A percentile compares a stretch with the other conserved stretches of the same genome.
These are phyloP conservation scores for Macropus fuliginosus DNA, from an alignment of 2,797 vertebrate genomes.

Conservation along the genomic window DNA sequence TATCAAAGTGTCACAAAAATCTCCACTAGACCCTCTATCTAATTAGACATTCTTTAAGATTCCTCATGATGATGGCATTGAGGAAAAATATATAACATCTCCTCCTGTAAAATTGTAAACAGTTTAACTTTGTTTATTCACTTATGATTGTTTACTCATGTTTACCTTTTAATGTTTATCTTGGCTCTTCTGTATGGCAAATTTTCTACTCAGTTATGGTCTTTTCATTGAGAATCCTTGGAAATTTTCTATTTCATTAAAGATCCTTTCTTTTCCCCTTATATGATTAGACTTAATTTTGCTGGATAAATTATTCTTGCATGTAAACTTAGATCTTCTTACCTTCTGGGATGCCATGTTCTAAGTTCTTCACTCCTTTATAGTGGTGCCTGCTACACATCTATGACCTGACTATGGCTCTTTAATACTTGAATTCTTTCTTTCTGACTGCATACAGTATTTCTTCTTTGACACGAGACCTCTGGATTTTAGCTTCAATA, in stretches of 20 bases:
- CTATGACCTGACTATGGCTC: not conserved
- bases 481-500: not conserved
- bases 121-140: not conserved
- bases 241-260: not conserved
- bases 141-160: not conserved
- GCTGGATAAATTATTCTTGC: not conserved
- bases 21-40: not conserved
- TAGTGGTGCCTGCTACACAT: not conserved
- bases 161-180: not conserved
- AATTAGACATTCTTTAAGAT: not conserved
- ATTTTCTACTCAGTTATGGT: not conserved
- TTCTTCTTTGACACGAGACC: not conserved
- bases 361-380: not conserved
- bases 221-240: not conserved
- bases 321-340: not conserved
- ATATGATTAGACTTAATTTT: not conserved
- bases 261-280: not conserved
- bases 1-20: not conserved
- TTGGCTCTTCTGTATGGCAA: not conserved
- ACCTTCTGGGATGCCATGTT: not conserved
- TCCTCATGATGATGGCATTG: not conserved
- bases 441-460: not conserved
- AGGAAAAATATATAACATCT: not conserved
- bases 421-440: not conserved
- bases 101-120: not conserved